Conservation (phyloP, 2,888 invertebrate genomes). For the Dicycla oo region DNA sequence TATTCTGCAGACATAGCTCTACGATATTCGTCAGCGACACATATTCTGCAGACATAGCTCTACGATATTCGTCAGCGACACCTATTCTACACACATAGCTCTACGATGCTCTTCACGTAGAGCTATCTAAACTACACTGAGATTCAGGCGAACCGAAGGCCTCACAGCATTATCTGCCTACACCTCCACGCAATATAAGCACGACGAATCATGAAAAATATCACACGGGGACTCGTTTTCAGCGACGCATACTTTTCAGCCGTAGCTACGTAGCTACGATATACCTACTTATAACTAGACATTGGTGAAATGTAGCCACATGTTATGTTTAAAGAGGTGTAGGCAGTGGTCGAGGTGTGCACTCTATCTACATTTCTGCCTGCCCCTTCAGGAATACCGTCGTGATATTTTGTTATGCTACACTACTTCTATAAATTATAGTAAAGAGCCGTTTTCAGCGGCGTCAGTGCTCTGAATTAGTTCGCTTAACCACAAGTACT, state of each 20-base stretch:
- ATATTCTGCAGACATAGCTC: too few species aligned
- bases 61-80: too few species aligned
- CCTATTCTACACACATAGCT: neutral
- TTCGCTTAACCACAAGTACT: constrained; percentile 58
- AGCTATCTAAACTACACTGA: neutral
- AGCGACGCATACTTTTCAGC: constrained; percentile 42
- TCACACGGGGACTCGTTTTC: constrained; percentile 32
- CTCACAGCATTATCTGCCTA: constrained; percentile 7
- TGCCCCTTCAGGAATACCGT: too few species aligned
- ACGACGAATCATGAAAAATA: constrained; percentile 30
- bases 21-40: too few species aligned
- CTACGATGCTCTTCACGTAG: neutral
- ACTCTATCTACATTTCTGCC: neutral
- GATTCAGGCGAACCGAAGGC: neutral
- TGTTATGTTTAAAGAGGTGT: neutral
- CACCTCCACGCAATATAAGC: neutral
- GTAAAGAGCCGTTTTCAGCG: constrained; percentile 51
- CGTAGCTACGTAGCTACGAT: constrained; percentile 33
- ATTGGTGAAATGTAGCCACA: neutral
- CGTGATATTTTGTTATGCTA: neutral
- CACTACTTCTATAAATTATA: constrained; percentile 46
- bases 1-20: too few species aligned
- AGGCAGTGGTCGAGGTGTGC: neutral
- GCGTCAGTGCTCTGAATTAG: constrained; percentile 55
- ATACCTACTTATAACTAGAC: constrained; percentile 1